phyloP scores from a whole-genome alignment of 1,140 invertebrate genomes.

The Drosophila nannoptera region DNA sequence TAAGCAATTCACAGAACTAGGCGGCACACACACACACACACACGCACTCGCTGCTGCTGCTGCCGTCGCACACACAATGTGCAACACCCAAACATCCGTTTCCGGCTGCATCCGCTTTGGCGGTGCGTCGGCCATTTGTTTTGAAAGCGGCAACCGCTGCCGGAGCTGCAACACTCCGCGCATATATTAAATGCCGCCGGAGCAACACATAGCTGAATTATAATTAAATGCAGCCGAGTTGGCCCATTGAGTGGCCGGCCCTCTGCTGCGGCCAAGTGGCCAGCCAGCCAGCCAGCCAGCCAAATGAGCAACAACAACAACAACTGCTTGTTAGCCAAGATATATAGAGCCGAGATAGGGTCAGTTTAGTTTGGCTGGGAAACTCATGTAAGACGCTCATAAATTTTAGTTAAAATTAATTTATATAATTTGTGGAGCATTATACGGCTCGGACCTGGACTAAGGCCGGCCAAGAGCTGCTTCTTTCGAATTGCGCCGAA shows the following conservation, averaged over 20 bases:
- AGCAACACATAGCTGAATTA: constrained; percentile 57
- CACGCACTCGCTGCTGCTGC: background rate
- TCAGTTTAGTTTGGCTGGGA: no score
- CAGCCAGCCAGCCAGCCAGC: constrained; percentile 31
- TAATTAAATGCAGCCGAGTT: constrained; percentile 63
- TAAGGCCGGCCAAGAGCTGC: no score
- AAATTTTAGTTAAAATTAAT: background rate
- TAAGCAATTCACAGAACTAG: constrained; percentile 70
- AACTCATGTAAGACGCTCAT: background rate
- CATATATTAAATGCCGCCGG: constrained; percentile 73
- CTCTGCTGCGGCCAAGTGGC: background rate
- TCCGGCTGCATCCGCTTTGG: constrained; percentile 69
- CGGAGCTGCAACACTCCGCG: constrained; percentile 52
- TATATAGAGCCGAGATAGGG: constrained; percentile 8
- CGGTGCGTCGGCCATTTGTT: constrained; percentile 61
- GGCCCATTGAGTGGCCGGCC: background rate
- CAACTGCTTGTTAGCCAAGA: constrained; percentile 6
- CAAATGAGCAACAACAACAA: constrained; percentile 38
- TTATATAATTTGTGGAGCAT: background rate
- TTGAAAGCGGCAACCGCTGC: constrained; percentile 56
- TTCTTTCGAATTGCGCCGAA: no score
- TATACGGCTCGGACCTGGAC: background rate
- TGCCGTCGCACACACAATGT: constrained; percentile 59
- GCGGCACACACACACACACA: constrained; percentile 29
- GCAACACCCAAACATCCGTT: constrained; percentile 76